phyloP scores from a whole-genome alignment of 30 jellyfish, hydroid and myxozoan genomes.

The Aurelia coerulea region DNA sequence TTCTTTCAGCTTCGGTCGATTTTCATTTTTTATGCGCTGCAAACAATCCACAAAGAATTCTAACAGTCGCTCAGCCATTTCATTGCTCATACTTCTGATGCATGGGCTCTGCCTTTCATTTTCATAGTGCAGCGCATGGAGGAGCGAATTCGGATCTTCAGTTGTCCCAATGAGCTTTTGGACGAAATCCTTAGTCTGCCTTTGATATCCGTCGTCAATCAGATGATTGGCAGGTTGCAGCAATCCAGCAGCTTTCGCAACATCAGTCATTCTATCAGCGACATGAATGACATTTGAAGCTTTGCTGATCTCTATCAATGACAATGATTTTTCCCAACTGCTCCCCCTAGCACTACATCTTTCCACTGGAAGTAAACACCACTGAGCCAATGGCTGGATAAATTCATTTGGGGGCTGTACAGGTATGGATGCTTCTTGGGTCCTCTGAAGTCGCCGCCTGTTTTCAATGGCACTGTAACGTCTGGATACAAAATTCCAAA shows the following conservation, averaged over 20 bases:
- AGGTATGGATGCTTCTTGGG: background rate
- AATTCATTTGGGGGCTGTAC: background rate
- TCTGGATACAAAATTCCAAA: slow-evolving; percentile 25
- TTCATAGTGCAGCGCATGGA: slow-evolving; percentile 21
- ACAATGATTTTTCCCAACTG: background rate
- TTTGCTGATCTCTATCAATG: slow-evolving; percentile 4
- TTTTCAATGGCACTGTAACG: background rate
- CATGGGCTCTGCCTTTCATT: slow-evolving; percentile 2
- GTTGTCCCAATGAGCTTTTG: background rate
- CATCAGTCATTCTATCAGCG: background rate
- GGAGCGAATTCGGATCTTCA: background rate
- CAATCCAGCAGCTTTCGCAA: slow-evolving; percentile 5
- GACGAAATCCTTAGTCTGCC: background rate
- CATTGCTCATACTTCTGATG: background rate
- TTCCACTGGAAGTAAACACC: slow-evolving; percentile 46
- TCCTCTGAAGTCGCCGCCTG: background rate
- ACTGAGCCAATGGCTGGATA: slow-evolving; percentile 7
- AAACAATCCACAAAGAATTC: background rate
- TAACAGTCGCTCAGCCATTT: background rate
- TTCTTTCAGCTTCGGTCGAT: background rate
- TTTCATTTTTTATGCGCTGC: background rate
- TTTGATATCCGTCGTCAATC: background rate
- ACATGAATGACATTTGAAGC: background rate
- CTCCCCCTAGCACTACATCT: background rate
- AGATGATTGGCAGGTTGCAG: background rate